phyloP scores from a whole-genome alignment of 2,797 vertebrate genomes.

The Morus bassanus region DNA sequence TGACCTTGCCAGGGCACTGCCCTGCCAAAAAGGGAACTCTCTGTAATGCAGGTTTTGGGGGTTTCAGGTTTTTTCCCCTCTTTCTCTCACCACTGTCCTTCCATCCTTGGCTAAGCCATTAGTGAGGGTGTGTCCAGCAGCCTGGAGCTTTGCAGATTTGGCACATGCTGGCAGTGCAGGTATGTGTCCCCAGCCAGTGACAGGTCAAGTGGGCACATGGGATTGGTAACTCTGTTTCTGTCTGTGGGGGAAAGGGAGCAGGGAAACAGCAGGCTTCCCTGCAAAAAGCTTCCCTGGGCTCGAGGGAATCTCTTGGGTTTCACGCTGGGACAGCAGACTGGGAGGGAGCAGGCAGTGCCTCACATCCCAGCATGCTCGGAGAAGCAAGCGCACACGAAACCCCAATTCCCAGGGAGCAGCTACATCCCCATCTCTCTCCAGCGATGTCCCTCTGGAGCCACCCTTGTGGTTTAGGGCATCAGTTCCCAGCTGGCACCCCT shows the following conservation, averaged over 20 bases:
- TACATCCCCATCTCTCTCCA: fast-evolving
- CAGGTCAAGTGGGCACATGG: fast-evolving
- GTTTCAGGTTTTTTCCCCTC: fast-evolving
- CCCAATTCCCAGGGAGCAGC: not conserved
- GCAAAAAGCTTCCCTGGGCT: not conserved
- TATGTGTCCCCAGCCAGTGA: fast-evolving
- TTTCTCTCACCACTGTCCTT: fast-evolving
- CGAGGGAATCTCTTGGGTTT: fast-evolving
- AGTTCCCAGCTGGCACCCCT: fast-evolving
- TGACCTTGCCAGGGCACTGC: not conserved
- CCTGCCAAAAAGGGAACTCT: not conserved
- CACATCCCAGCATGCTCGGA: fast-evolving
- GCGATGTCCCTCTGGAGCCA: not conserved
- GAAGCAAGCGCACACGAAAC: fast-evolving
- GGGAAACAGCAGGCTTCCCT: not conserved
- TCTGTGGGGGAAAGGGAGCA: not conserved
- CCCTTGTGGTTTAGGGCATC: not conserved
- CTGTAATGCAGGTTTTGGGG: no score
- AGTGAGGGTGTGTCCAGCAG: not conserved
- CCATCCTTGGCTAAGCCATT: not conserved
- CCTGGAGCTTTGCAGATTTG: not conserved
- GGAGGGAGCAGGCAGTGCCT: not conserved
- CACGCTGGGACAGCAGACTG: fast-evolving
- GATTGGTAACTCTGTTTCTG: not conserved
- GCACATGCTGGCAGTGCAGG: fast-evolving